A percentile compares a stretch with the other conserved stretches of the same genome.
Evolutionary conservation across 1,140 invertebrate species (phyloP).

Genomic region (Danaus melanippus): DNA sequence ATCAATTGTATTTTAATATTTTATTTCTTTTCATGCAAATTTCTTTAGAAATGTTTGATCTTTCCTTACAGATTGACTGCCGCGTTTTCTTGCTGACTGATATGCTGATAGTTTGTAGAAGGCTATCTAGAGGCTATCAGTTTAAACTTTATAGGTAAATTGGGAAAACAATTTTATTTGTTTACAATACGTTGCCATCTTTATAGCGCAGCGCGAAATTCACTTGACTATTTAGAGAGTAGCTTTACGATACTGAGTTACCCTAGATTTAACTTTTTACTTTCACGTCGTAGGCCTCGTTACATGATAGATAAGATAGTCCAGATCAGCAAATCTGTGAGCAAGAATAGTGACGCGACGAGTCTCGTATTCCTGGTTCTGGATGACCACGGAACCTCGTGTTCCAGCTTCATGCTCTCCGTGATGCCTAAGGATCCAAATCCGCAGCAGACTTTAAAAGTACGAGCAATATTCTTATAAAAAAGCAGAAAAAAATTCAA

Average conservation of each 20-base stretch:
- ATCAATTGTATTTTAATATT: conserved; percentile 2
- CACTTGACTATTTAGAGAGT: neutral
- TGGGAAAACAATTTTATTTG: conserved; percentile 5
- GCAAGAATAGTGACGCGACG: conserved; percentile 28
- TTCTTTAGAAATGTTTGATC: neutral
- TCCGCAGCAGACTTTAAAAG: conserved; percentile 30
- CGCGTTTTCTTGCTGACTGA: conserved; percentile 55
- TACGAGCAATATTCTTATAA: conserved; percentile 12
- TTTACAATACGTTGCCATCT: neutral
- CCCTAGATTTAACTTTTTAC: neutral
- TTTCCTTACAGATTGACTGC: conserved; percentile 52
- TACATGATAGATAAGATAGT: conserved; percentile 52
- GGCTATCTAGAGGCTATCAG: conserved; percentile 32
- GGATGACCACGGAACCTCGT: conserved; percentile 51
- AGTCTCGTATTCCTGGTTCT: conserved; percentile 39
- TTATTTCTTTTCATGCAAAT: conserved; percentile 6
- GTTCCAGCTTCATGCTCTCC: conserved; percentile 37
- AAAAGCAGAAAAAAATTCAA: too few species aligned
- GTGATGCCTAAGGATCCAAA: conserved; percentile 43
- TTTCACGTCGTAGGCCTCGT: conserved; percentile 42
- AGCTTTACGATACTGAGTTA: too few species aligned
- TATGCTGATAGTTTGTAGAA: conserved; percentile 58
- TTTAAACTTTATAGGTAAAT: conserved; percentile 53
- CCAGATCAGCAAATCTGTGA: conserved; percentile 28
- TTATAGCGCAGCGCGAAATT: conserved; percentile 13